Evolutionary conservation across 2,113 vertebrate species (phyloP), one percentile per base, ranked within the genome.

Genomic region (Ifrita kowaldi): DNA sequence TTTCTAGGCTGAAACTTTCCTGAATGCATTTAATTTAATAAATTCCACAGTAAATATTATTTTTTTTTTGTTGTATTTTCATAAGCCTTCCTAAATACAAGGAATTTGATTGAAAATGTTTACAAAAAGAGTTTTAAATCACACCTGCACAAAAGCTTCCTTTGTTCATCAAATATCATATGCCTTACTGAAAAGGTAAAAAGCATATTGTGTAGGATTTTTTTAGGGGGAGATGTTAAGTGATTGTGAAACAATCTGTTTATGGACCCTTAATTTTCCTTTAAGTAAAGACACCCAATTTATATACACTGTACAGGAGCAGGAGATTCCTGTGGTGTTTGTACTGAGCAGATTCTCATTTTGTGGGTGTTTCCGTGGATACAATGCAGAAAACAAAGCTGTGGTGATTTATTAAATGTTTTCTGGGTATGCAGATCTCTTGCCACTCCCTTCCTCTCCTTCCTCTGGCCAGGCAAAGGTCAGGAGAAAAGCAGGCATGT

Each of bases 371-470:
- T 81, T 86, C 15, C 23, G 27, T 77, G 39, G 62, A 37, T 79
- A 89, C 76, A 91, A 83, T 19, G 60, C 10, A 57, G 62, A 77
- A 95, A 96, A 86, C 65, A 94, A 91, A 91, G 42, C 26, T 65
- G 21, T 27, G 14, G 33, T 88, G 41, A 76, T 85, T 91, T 92
- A 90, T 32, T 62, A 90, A 78, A 88, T 49, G 60, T 28, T 76
- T 90, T 79, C 56, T 87, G 52, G 32, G 42, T 82, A 65, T 64
- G 17, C 6, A 79, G 47, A 22, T 46, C 46, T 91, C 67, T 80
- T 50, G 65, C 59, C 65, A 44, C 62, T 89, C 60, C 56, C 49
- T 90, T 93, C 39, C 46, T 60, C 15, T 68, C 21, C 39, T 84
- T 91, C 55, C 68, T 69, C 53, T 62, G 37, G n/a, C 30, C 39